Evolutionary conservation across 1,140 invertebrate species (phyloP).

Genomic region (Sycobia sp.): DNA sequence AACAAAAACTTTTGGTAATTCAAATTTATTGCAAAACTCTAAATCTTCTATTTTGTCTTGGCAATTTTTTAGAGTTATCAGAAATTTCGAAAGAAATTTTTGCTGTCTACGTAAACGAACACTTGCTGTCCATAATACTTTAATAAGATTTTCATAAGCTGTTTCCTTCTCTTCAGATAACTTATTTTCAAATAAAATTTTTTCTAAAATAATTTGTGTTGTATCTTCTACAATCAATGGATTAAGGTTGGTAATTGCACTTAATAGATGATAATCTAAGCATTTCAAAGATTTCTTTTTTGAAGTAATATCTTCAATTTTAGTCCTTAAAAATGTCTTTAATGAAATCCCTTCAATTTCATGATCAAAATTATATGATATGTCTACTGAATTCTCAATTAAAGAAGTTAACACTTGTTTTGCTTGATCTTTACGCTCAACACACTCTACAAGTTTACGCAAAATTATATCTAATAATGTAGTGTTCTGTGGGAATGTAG

Average conservation of each 20-base stretch:
- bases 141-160: conserved; percentile 42
- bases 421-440: conserved; percentile 35
- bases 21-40: neutral
- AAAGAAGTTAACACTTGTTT: conserved; percentile 38
- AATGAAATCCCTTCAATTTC: conserved; percentile 42
- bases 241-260: conserved; percentile 47
- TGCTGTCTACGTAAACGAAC: conserved; percentile 40
- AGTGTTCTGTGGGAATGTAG: conserved; percentile 34
- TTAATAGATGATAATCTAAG: conserved; percentile 43
- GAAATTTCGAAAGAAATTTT: conserved; percentile 41
- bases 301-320: conserved; percentile 43
- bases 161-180: conserved; percentile 15
- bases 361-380: conserved; percentile 47
- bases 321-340: conserved; percentile 42
- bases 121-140: conserved; percentile 36
- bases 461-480: conserved; percentile 44
- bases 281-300: conserved; percentile 27
- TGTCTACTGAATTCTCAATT: conserved; percentile 38
- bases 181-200: conserved; percentile 41
- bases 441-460: conserved; percentile 43
- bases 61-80: conserved; percentile 32
- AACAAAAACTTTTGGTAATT: conserved; percentile 24
- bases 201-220: conserved; percentile 42
- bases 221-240: conserved; percentile 50
- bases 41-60: conserved; percentile 11